These are phyloP conservation scores for Stenotaenia linearis DNA, from an alignment of 2,888 invertebrate species.

Conservation along the genomic window DNA sequence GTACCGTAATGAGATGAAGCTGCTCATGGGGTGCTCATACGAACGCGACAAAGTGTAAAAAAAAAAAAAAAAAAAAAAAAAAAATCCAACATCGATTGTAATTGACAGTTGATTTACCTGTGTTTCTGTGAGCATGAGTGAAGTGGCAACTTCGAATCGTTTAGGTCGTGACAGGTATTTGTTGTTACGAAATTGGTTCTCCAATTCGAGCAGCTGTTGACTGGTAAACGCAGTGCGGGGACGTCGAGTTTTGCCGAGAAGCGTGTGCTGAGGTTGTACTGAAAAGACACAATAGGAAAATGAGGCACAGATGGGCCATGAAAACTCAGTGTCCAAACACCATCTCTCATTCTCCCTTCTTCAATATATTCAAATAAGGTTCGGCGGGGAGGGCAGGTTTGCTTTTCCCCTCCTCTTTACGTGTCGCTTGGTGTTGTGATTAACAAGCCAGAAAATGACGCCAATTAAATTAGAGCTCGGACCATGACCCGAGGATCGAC, in stretches of 20 bases:
- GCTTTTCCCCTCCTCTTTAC: constrained; percentile 4
- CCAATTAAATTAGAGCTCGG: constrained; percentile 32
- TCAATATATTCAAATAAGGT: constrained; percentile 6
- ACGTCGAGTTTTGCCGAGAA: constrained; percentile 77
- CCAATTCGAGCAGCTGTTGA: constrained; percentile 93
- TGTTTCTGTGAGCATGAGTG: constrained; percentile 94
- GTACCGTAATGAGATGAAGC: background rate
- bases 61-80: background rate
- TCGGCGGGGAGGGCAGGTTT: background rate
- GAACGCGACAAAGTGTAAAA: background rate
- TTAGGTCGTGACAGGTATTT: constrained; percentile 97
- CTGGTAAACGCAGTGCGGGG: constrained; percentile 97
- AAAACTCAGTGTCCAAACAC: constrained; percentile 24
- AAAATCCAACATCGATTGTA: background rate
- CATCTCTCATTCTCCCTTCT: constrained; percentile 21
- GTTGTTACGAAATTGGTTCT: constrained; percentile 97
- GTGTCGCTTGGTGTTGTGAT: constrained; percentile 31
- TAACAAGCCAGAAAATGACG: constrained; percentile 34
- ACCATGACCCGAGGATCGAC: constrained; percentile 21
- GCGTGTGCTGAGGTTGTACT: constrained; percentile 54
- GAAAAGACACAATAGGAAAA: constrained; percentile 28
- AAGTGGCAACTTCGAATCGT: constrained; percentile 96
- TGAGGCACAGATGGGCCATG: constrained; percentile 19
- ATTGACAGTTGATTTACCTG: constrained; percentile 59
- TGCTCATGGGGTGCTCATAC: background rate